These are phyloP conservation scores for Eucidaris tribuloides DNA, from an alignment of 35 echinoderm and acorn worm species.

Conservation along the genomic window DNA sequence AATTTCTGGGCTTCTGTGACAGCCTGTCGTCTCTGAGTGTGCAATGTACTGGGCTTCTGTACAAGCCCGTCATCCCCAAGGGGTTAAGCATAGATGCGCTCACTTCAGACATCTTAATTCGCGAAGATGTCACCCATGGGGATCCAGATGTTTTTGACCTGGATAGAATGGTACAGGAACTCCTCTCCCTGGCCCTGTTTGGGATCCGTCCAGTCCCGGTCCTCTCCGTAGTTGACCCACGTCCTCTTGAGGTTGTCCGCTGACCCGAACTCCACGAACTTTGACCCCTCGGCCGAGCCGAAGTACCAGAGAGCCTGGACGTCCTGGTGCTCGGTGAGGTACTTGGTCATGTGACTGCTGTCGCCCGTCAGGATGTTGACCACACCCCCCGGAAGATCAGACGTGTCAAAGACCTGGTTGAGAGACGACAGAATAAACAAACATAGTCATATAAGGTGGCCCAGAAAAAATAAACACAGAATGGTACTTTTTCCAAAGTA, in stretches of 20 bases:
- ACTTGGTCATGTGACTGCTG: conserved; percentile 87
- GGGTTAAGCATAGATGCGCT: too few species aligned
- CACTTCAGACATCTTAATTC: too few species aligned
- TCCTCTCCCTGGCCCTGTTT: conserved; percentile 91
- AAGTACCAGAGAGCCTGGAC: conserved; percentile 99
- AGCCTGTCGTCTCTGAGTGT: too few species aligned
- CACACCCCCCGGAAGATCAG: conserved; percentile 90
- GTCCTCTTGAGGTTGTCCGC: conserved; percentile 90
- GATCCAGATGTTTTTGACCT: conserved; percentile 98
- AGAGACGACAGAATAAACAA: background rate
- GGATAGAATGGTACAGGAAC: conserved; percentile 85
- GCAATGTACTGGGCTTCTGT: too few species aligned
- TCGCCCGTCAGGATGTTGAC: conserved; percentile 95
- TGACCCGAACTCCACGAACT: conserved; percentile 90
- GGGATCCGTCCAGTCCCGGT: conserved; percentile 74
- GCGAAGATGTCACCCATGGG: conserved; percentile 98
- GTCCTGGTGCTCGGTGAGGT: conserved; percentile 89
- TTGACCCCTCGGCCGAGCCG: conserved; percentile 79
- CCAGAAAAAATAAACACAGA: too few species aligned
- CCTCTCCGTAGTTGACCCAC: conserved; percentile 85
- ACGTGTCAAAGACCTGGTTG: conserved; percentile 98
- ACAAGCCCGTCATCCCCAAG: too few species aligned
- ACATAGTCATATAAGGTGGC: background rate
- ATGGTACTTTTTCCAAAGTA: too few species aligned
- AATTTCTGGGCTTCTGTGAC: too few species aligned